Evolutionary conservation across 2,888 invertebrate genomes (phyloP), one percentile per base, ranked within the genome.

Genomic region (Habrosyne pyritoides): DNA sequence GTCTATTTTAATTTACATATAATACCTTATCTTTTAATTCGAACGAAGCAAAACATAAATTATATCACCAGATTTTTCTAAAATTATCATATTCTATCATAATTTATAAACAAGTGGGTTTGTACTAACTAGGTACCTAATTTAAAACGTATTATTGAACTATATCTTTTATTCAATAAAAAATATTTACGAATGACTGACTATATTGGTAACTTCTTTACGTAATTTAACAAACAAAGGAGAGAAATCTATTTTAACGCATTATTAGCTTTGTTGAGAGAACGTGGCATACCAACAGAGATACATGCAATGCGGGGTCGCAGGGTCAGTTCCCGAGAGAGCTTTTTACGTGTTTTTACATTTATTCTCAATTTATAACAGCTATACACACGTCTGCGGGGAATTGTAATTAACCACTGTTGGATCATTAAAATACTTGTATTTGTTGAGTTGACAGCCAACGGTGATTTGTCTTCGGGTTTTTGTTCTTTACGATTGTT

Each of bases 341-440:
- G 77, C 78, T 83, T 81, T 85, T 86, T 84, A 80, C 81, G 72
- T 73, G 66, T 62, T 72, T 71, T 62, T 64, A 65, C 53, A 62
- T 69, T 71, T 82, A 82, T 79, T 71, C 57, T 67, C 69, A 70
- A 85, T 86, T 84, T 83, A 83, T 85, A 66, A 66, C 61, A 70
- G 68, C 75, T 76, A 74, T 71, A 70, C 73, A 71, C 70, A 75
- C 75, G 71, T 71, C 81, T 66, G 67, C 63, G 72, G 79, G 83
- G 84, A 82, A 78, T 81, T 76, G 87, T 86, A 88, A 87, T 86
- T 84, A 82, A 81, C 72, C 76, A 69, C 74, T 75, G 69, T 76
- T 69, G 81, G 77, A 82, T 91, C 91, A 89, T 92, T 91, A 92
- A 91, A 86, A 91, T 91, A 83, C 74, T 86, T 84, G 75, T 73